A percentile compares a stretch with the other conserved stretches of the same genome.
These are phyloP conservation scores for Toxostoma redivivum DNA, from an alignment of 2,113 vertebrate species.

Conservation along the genomic window DNA sequence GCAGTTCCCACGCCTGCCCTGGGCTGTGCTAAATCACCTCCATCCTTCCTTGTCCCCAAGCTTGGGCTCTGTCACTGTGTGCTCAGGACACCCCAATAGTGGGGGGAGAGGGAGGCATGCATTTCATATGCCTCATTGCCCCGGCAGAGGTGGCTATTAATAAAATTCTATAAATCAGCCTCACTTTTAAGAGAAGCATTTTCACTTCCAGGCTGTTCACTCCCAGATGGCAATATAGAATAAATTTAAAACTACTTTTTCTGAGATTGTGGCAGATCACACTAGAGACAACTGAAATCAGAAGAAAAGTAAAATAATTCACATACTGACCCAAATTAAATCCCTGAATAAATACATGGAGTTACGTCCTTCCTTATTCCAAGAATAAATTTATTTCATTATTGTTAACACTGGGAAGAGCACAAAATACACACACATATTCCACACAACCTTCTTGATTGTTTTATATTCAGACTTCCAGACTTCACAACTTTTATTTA, in stretches of 20 bases:
- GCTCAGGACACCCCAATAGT: background rate
- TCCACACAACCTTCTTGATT: background rate
- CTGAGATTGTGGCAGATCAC: background rate
- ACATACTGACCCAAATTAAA: background rate
- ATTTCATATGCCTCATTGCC: background rate
- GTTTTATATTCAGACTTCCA: background rate
- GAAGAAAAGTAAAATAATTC: background rate
- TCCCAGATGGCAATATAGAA: background rate
- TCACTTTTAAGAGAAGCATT: background rate
- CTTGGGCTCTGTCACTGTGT: background rate
- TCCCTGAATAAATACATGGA: background rate
- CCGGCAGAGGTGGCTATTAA: background rate
- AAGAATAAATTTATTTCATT: background rate
- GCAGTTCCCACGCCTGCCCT: slow-evolving; percentile 35
- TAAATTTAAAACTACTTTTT: background rate
- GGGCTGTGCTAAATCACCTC: slow-evolving; percentile 40
- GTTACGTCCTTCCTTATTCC: background rate
- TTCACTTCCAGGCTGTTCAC: background rate
- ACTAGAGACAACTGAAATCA: background rate
- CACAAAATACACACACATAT: background rate
- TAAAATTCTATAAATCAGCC: background rate
- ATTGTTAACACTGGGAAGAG: background rate
- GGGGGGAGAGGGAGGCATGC: background rate
- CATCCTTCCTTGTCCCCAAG: background rate
- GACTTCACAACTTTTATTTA: background rate